Evolutionary conservation across 23 tunicate species (phyloP).

Genomic region (Diplosoma virens): DNA sequence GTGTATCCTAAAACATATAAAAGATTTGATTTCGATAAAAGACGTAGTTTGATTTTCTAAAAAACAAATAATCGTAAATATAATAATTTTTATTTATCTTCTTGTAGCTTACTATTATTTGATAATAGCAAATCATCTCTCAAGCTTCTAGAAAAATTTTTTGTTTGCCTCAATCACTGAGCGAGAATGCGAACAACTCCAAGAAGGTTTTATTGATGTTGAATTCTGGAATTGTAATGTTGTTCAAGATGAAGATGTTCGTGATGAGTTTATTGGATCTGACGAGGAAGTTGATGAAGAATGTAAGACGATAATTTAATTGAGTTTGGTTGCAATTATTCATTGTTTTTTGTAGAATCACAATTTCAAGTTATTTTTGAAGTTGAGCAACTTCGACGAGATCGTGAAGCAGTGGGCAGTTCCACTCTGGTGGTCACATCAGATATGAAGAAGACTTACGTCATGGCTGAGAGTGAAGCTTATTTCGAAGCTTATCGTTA

Average conservation of each 20-base stretch:
- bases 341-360: background rate
- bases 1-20: no score
- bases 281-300: no score
- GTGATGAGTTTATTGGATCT: no score
- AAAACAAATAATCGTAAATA: no score
- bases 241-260: no score
- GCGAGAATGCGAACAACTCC: slow-evolving; percentile 41
- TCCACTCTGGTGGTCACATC: background rate
- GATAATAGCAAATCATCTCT: background rate
- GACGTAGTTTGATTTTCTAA: no score
- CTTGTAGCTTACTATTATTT: background rate
- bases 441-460: slow-evolving; percentile 71
- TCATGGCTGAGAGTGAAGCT: slow-evolving; percentile 94
- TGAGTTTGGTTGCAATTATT: background rate
- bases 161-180: slow-evolving; percentile 64
- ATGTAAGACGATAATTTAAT: no score
- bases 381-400: no score
- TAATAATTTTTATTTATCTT: no score
- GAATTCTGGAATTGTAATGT: slow-evolving; percentile 55
- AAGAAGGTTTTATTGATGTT: slow-evolving; percentile 44
- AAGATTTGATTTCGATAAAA: no score
- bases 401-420: no score
- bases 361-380: background rate
- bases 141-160: slow-evolving; percentile 37
- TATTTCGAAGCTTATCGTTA: slow-evolving; percentile 92